Base-by-base conservation (phyloP, 2,113 vertebrate species). In the Oncorhynchus clarkii region DNA sequence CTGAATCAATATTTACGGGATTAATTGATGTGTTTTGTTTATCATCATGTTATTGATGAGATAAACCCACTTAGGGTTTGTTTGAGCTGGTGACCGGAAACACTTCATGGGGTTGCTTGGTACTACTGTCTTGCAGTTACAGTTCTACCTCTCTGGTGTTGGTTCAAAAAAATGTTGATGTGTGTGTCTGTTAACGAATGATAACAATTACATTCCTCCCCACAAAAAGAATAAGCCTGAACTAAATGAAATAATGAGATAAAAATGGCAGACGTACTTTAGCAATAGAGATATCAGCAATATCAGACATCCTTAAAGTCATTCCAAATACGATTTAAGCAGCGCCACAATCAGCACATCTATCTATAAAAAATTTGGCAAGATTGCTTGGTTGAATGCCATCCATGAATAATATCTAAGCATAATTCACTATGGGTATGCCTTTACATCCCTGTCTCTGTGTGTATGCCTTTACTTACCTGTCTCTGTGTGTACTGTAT, bases 1-100 rank as follows among this genome's bases (percentile, higher is more conserved):
- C 83, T 83, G 82, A 70, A 84, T 92, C 86, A 88, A 91, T 93
- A 92, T 90, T 90, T 92, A 26, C n/a, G 22, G 78, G 76, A 88
- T 87, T 85, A 87, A 84, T 86, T 87, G 76, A 88, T 67, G 74
- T 74, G 88, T 91, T 85, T 78, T 20, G 66, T 71, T 74, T 76
- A 75, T 80, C 71, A 74, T 67, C 48, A 29, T 27, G 67, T 65
- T 82, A 84, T 79, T 74, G 73, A 83, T 80, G 62, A 80, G 34
- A 76, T 60, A 77, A 79, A 60, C 51, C 14, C 11, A 54, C 3
- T 72, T 51, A 11, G 59, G 59, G n/a, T 11, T 20, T 57, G 54
- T 57, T 62, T 62, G 7, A 24, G 18, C 8, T n/a, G 59, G 59
- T 62, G 18, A 24, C n/a, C 9, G 8, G 5, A 22, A 62, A 24